Conservation (phyloP, 2,113 vertebrate genomes). For the Dromas ardeola region DNA sequence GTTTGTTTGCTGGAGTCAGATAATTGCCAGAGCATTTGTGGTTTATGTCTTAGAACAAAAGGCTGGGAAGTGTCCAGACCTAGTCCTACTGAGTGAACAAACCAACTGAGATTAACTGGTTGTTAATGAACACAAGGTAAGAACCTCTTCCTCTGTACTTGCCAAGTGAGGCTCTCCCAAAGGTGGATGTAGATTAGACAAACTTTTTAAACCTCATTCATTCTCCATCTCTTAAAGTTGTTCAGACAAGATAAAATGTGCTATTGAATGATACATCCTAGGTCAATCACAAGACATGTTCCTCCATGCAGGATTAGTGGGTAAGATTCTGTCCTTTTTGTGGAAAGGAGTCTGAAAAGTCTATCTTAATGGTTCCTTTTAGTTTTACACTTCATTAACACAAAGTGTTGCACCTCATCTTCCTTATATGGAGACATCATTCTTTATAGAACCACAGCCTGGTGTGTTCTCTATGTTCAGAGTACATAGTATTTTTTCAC, state of each 20-base stretch:
- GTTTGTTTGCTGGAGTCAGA: not conserved
- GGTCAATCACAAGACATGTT: not conserved
- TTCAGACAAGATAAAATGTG: not conserved
- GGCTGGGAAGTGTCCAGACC: not conserved
- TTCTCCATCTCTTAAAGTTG: not conserved
- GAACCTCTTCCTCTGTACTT: not conserved
- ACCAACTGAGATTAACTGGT: not conserved
- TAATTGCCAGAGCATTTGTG: slow-evolving; percentile 13
- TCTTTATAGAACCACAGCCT: not conserved
- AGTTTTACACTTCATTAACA: not conserved
- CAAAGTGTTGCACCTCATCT: not conserved
- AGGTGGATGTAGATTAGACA: not conserved
- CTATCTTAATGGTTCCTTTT: not conserved
- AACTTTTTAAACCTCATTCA: not conserved
- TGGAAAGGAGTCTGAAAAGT: not conserved
- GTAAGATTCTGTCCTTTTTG: not conserved
- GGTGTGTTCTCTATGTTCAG: not conserved
- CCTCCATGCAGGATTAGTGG: not conserved
- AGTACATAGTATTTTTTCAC: not conserved
- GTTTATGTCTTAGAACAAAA: slow-evolving; percentile 31
- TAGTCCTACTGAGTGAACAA: not conserved
- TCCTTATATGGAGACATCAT: not conserved
- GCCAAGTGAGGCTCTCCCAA: not conserved
- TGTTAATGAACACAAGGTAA: not conserved
- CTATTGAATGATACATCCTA: not conserved